Evolutionary conservation across 2,888 invertebrate genomes (phyloP), one percentile per base, ranked within the genome.

Genomic region (Caenorhabditis sp.): DNA sequence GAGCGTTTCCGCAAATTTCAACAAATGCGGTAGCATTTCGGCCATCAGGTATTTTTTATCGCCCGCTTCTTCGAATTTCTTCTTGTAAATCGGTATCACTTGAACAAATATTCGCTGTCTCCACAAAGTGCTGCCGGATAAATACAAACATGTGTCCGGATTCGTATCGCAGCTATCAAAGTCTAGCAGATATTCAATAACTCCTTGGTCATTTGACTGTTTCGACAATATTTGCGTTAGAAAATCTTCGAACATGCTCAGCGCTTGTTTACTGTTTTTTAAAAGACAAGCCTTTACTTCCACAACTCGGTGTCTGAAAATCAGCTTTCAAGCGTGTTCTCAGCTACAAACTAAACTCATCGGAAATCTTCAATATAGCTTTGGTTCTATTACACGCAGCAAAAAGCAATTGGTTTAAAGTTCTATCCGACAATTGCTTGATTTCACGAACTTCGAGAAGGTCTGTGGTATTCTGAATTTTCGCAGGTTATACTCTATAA

Each of bases 101-200:
- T 46, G 48, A 22, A 30, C 71, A 43, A 71, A 71, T 2, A 77
- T 58, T 7, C 71, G 45, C 27, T 77, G 77, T 41, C 71, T 58
- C 77, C 77, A 77, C 3, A 77, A 41, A 15, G 61, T 32, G 37
- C 71, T 55, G 20, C 27, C 43, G 7, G 66, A 66, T 24, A 71
- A 15, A 35, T 71, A 77, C 0, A 32, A 32, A 24, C 77, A 77
- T 27, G 22, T 50, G n/a, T 39, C 56, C 11, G 77, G 65, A 50
- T 66, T 20, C 2, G n/a, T 46, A 32, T 61, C 71, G 2, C 17
- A 1, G n/a, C 13, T 43, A 8, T 65, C 45, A 39, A 65, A 77
- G 30, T 77, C 65, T 11, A 71, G 13, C 26, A 77, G 45, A 50
- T 71, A 77, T 20, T 55, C 59, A 7, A 53, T 35, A n/a, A 3